Conservation (phyloP, 2,888 invertebrate species). For the Drosophila borealis region DNA sequence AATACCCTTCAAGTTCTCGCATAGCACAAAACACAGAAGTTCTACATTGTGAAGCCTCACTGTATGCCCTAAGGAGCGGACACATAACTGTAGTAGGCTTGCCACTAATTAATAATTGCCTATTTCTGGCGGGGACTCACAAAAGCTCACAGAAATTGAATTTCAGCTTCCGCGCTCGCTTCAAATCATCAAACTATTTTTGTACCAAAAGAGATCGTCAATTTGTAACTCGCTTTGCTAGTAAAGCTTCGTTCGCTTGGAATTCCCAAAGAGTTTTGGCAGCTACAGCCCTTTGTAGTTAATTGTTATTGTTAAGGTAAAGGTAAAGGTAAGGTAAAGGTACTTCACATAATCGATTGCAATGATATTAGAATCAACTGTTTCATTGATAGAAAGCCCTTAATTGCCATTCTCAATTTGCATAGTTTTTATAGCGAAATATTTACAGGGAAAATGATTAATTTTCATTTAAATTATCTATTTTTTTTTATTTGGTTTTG, state of each 20-base stretch:
- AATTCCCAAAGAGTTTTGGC: neutral
- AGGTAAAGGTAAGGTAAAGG: too few species aligned
- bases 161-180: neutral
- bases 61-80: slow-evolving; percentile 1
- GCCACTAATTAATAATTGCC: slow-evolving; percentile 1
- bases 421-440: too few species aligned
- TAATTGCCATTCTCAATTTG: too few species aligned
- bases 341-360: neutral
- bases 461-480: neutral
- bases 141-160: slow-evolving; percentile 4
- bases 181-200: slow-evolving; percentile 4
- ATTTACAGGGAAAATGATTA: neutral
- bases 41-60: neutral
- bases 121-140: neutral
- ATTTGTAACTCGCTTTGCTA: neutral
- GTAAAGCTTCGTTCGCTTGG: neutral
- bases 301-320: neutral
- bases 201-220: neutral
- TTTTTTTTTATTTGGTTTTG: neutral
- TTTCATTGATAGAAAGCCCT: too few species aligned
- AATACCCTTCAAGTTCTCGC: too few species aligned
- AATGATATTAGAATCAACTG: neutral
- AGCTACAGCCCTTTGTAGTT: neutral
- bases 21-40: neutral
- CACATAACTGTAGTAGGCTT: neutral